These are phyloP conservation scores for Odontocerum albicorne DNA, from an alignment of 2,888 invertebrate genomes.

Conservation along the genomic window DNA sequence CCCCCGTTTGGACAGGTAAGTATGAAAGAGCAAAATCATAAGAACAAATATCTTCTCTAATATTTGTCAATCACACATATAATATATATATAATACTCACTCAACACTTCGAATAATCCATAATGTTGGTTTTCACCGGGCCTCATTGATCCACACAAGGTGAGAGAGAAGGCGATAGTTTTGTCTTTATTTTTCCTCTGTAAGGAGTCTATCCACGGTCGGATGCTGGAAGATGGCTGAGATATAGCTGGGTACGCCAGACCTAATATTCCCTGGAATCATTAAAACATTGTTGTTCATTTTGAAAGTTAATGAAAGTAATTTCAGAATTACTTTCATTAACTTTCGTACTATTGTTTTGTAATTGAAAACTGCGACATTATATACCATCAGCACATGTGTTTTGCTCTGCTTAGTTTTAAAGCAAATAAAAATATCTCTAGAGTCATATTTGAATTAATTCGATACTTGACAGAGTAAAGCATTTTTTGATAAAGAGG, in stretches of 20 bases:
- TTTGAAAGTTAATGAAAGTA: too few relatives aligned
- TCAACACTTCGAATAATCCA: conserved; percentile 54
- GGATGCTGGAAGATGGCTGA: conserved; percentile 45
- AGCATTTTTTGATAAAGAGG: too few relatives aligned
- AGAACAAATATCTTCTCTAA: not conserved
- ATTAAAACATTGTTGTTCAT: too few relatives aligned
- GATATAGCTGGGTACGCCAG: conserved; percentile 56
- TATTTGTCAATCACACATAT: not conserved
- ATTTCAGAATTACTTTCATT: too few relatives aligned
- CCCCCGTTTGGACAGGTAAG: too few relatives aligned
- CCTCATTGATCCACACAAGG: conserved; percentile 57
- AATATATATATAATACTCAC: conserved; percentile 41
- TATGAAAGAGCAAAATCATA: not conserved
- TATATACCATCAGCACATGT: too few relatives aligned
- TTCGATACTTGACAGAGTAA: too few relatives aligned
- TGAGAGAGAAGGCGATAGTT: conserved; percentile 56
- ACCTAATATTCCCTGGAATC: conserved; percentile 61
- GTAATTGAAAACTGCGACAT: too few relatives aligned
- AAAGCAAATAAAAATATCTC: too few relatives aligned
- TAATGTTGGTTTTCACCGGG: conserved; percentile 49
- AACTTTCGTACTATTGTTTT: too few relatives aligned
- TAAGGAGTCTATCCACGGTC: conserved; percentile 48
- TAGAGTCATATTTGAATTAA: too few relatives aligned
- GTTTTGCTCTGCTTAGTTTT: too few relatives aligned
- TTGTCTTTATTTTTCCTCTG: conserved; percentile 40